Conservation (phyloP, 2,888 invertebrate species). For the Drosophila yooni region DNA sequence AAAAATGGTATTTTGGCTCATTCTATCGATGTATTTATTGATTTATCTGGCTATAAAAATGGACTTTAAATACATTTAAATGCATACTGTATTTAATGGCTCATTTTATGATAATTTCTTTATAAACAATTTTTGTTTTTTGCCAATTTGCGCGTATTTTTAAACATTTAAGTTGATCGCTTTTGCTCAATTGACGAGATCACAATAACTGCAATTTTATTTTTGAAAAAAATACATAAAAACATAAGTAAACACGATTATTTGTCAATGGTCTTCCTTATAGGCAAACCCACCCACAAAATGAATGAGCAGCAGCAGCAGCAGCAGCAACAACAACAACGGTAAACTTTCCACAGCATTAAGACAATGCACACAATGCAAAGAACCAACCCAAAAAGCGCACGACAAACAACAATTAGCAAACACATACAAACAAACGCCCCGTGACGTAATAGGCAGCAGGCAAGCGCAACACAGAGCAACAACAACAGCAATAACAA, state of each 20-base stretch:
- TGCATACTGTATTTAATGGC: background rate
- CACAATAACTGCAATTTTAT: background rate
- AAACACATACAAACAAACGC: constrained; percentile 32
- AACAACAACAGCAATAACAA: constrained; percentile 4
- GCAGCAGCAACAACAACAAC: background rate
- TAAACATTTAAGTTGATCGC: background rate
- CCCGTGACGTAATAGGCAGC: constrained; percentile 69
- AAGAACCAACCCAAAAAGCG: constrained; percentile 26
- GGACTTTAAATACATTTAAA: background rate
- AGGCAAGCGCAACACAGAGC: constrained; percentile 37
- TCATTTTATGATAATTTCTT: background rate
- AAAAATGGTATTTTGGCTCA: background rate
- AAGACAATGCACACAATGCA: constrained; percentile 29
- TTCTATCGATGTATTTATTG: background rate
- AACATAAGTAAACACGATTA: background rate
- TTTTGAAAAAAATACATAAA: background rate
- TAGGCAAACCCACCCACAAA: background rate
- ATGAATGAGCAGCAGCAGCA: background rate
- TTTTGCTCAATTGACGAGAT: background rate
- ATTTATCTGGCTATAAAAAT: background rate
- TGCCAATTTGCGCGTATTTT: no score
- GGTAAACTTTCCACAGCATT: constrained; percentile 7
- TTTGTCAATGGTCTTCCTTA: background rate
- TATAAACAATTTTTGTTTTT: background rate
- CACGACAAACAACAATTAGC: constrained; percentile 24